Evolutionary conservation across 2,113 vertebrate species (phyloP).

Genomic region (Anoplopoma fimbria): DNA sequence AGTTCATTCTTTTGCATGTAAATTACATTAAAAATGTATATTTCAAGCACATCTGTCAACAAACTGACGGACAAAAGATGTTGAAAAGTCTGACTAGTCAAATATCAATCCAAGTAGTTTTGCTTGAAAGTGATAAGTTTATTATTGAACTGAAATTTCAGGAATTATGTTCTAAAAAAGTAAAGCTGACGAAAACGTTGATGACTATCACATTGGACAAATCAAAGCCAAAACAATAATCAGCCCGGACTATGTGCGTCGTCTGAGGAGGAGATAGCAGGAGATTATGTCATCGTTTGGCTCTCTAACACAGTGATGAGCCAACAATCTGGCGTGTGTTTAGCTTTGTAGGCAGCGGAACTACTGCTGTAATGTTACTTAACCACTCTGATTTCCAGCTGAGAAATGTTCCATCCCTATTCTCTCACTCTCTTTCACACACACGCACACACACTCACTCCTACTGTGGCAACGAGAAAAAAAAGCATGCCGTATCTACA

Average conservation of each 20-base stretch:
- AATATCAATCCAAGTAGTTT: background rate
- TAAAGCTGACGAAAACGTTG: background rate
- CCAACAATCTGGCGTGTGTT: slow-evolving; percentile 36
- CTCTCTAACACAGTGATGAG: slow-evolving; percentile 50
- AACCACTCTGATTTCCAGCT: slow-evolving; percentile 49
- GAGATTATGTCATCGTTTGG: slow-evolving; percentile 71
- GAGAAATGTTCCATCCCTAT: slow-evolving; percentile 48
- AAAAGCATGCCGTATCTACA: background rate
- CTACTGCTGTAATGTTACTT: slow-evolving; percentile 53
- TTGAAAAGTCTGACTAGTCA: background rate
- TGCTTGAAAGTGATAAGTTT: background rate
- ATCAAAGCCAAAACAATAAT: background rate
- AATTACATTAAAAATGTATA: background rate
- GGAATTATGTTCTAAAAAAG: background rate
- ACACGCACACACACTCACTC: background rate
- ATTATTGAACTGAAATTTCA: background rate
- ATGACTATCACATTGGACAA: background rate
- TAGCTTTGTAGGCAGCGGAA: slow-evolving; percentile 48
- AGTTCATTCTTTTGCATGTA: background rate
- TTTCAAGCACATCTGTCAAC: background rate
- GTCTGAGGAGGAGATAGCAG: slow-evolving; percentile 39
- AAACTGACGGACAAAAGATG: background rate
- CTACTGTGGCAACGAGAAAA: background rate
- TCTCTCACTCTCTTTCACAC: background rate
- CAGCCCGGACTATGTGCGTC: slow-evolving; percentile 9